phyloP scores from a whole-genome alignment of 2,113 vertebrate species.

The Seriola dumerili region DNA sequence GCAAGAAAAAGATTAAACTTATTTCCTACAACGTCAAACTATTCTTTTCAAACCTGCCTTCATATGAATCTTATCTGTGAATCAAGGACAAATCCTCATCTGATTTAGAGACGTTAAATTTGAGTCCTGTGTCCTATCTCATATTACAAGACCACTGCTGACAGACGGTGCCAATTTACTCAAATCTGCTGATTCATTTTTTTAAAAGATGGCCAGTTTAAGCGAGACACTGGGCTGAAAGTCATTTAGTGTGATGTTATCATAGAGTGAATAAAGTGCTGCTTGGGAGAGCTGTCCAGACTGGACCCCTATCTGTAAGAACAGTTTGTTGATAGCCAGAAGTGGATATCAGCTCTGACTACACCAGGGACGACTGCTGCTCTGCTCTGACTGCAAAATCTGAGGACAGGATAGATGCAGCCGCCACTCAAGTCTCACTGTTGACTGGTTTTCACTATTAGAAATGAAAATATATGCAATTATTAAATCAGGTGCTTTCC shows the following conservation, averaged over 20 bases:
- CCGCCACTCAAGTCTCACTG: background rate
- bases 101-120: slow-evolving; percentile 3
- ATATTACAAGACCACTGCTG: slow-evolving; percentile 21
- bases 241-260: slow-evolving; percentile 39
- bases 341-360: slow-evolving; percentile 16
- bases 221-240: background rate
- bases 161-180: slow-evolving; percentile 25
- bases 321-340: slow-evolving; percentile 16
- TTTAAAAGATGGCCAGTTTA: slow-evolving; percentile 2
- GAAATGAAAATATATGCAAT: too few relatives aligned
- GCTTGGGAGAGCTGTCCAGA: slow-evolving; percentile 23
- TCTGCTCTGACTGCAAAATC: background rate
- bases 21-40: background rate
- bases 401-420: background rate
- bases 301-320: slow-evolving; percentile 12
- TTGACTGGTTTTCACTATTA: background rate
- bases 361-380: slow-evolving; percentile 3
- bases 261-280: slow-evolving; percentile 11
- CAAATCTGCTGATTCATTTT: slow-evolving; percentile 44
- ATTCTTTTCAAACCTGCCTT: background rate
- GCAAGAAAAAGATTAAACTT: background rate
- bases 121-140: background rate
- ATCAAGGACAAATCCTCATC: background rate
- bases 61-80: background rate
- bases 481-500: too few relatives aligned